Conservation (phyloP, 2,113 vertebrate species). For the Lycaon pictus region DNA sequence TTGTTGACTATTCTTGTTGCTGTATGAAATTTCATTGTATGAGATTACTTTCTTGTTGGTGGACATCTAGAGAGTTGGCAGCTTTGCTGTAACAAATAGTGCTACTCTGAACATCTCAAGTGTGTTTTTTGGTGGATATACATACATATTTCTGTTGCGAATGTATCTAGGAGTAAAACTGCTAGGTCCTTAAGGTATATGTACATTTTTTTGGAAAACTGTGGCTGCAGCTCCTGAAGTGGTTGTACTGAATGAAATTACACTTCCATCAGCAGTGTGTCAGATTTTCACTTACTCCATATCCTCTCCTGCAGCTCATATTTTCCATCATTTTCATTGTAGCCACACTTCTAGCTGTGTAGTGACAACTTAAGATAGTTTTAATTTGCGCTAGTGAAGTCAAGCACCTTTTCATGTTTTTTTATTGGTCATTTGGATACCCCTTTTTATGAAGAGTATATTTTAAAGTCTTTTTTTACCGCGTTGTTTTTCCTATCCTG, state of each 20-base stretch:
- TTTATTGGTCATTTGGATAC: not conserved
- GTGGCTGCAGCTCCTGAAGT: not conserved
- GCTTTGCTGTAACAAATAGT: not conserved
- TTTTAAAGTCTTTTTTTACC: not conserved
- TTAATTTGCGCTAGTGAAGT: not conserved
- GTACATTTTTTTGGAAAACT: not conserved
- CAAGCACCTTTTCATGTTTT: not conserved
- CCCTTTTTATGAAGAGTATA: not conserved
- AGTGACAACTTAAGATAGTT: not conserved
- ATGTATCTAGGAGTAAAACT: not conserved
- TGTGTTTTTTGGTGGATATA: not conserved
- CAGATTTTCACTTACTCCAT: not conserved
- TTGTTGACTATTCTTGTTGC: not conserved
- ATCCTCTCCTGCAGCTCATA: rapidly evolving
- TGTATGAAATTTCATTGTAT: not conserved
- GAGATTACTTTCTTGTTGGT: not conserved
- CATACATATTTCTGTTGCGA: not conserved
- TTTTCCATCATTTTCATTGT: not conserved
- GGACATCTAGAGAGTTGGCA: not conserved
- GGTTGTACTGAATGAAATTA: not conserved
- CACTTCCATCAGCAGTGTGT: not conserved
- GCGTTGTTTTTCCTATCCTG: not conserved
- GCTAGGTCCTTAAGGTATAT: not conserved
- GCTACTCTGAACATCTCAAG: not conserved
- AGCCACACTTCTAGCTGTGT: not conserved